Percentiles rank a stretch among this genome's conserved stretches.
Conservation (phyloP, 2,113 vertebrate genomes). For the Octodon degus region DNA sequence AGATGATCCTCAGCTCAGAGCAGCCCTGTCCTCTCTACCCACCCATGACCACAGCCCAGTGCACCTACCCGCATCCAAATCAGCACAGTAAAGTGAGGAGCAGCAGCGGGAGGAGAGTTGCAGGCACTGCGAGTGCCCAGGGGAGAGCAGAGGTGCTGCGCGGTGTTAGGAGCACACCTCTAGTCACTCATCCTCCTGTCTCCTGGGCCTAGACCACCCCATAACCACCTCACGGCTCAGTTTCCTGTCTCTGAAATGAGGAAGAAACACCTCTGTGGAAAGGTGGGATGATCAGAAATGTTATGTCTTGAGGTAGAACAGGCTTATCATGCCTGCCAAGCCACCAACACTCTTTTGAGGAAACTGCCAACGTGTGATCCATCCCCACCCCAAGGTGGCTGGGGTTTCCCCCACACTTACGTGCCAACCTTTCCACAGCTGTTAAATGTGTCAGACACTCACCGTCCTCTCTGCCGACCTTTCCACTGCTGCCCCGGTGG, state of each 20-base stretch:
- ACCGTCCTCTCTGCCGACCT: not conserved
- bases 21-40: not conserved
- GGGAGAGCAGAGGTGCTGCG: rapidly evolving
- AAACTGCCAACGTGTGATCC: not conserved
- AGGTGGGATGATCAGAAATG: not conserved
- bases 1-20: not conserved
- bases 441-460: not conserved
- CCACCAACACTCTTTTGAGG: not conserved
- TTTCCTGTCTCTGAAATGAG: not conserved
- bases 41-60: rapidly evolving
- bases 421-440: not conserved
- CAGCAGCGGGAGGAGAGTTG: not conserved
- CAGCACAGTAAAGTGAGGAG: rapidly evolving
- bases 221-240: not conserved
- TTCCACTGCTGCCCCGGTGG: not conserved
- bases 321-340: too few relatives aligned
- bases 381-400: rapidly evolving
- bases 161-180: not conserved
- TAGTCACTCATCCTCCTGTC: not conserved
- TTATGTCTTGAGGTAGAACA: not conserved
- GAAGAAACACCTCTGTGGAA: not conserved
- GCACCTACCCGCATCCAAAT: too few relatives aligned
- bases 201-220: rapidly evolving
- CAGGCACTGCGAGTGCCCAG: not conserved
- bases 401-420: not conserved